phyloP scores from a whole-genome alignment of 2,888 invertebrate genomes.

The Actias luna region DNA sequence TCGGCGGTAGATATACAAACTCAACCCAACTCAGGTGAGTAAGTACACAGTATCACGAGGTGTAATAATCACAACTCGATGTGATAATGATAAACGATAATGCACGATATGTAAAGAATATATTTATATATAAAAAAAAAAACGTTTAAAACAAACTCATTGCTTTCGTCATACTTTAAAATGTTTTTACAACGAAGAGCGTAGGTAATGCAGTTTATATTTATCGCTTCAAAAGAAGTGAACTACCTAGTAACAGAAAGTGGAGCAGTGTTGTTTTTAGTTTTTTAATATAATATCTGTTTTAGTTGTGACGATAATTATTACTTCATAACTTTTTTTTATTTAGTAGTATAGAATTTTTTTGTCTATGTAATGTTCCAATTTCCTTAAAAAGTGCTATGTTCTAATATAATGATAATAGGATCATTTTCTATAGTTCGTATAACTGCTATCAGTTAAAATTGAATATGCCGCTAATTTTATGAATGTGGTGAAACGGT shows the following conservation, averaged over 20 bases:
- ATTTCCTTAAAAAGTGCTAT: too few species aligned
- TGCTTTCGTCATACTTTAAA: slow-evolving; percentile 21
- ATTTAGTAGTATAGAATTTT: too few species aligned
- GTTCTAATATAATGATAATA: too few species aligned
- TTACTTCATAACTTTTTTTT: not conserved
- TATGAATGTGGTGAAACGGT: not conserved
- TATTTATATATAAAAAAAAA: not conserved
- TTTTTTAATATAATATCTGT: not conserved
- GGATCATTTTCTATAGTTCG: not conserved
- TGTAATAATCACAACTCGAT: slow-evolving; percentile 42
- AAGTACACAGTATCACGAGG: slow-evolving; percentile 52
- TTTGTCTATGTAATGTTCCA: too few species aligned
- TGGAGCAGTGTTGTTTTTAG: slow-evolving; percentile 9
- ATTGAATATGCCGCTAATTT: not conserved
- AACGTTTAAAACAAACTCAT: slow-evolving; percentile 13
- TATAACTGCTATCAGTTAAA: not conserved
- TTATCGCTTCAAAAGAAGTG: slow-evolving; percentile 18
- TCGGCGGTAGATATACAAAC: slow-evolving; percentile 72
- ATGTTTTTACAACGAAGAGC: slow-evolving; percentile 1
- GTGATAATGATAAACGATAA: slow-evolving; percentile 58
- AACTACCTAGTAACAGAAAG: slow-evolving; percentile 2
- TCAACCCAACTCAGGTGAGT: slow-evolving; percentile 74
- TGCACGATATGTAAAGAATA: slow-evolving; percentile 42
- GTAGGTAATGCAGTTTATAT: slow-evolving; percentile 14
- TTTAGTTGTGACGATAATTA: not conserved